These are phyloP conservation scores for Isaurus tuberculatus DNA, from an alignment of 92 coral and sea anemone genomes.

Conservation along the genomic window DNA sequence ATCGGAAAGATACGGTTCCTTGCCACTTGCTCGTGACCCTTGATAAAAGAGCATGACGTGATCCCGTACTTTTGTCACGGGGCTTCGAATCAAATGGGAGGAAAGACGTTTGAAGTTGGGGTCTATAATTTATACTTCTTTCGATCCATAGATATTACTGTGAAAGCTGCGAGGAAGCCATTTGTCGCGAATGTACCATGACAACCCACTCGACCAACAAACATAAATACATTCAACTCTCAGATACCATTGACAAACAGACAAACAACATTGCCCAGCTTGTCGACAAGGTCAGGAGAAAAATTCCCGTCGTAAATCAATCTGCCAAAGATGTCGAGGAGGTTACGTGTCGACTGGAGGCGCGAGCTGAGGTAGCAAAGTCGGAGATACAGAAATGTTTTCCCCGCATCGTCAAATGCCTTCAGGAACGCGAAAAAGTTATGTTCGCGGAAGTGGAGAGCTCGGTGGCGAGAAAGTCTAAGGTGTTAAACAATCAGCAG, in stretches of 20 bases:
- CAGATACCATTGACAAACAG: conserved; percentile 95
- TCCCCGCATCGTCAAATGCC: conserved; percentile 85
- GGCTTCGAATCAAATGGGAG: too few species aligned
- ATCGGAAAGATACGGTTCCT: too few species aligned
- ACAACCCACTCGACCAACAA: conserved; percentile 93
- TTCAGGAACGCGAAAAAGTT: conserved; percentile 91
- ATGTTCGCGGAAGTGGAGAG: conserved; percentile 94
- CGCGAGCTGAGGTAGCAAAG: conserved; percentile 96
- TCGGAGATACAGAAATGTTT: conserved; percentile 97
- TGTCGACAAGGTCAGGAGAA: conserved; percentile 88
- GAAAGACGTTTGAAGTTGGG: too few species aligned
- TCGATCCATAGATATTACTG: conserved; percentile 80
- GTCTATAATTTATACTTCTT: not conserved
- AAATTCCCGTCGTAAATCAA: conserved; percentile 91
- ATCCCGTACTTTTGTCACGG: too few species aligned
- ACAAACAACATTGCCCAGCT: conserved; percentile 80
- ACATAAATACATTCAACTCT: conserved; percentile 94
- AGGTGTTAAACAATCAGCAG: conserved; percentile 89
- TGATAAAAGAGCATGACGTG: too few species aligned
- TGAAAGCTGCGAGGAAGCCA: conserved; percentile 98
- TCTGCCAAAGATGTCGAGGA: conserved; percentile 96
- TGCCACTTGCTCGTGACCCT: too few species aligned
- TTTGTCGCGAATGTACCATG: conserved; percentile 99
- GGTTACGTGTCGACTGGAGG: conserved; percentile 90
- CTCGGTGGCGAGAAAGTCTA: conserved; percentile 85